A percentile compares a stretch with the other conserved stretches of the same genome.
These are phyloP conservation scores for Delia radicum DNA, from an alignment of 1,140 invertebrate species.

Conservation along the genomic window DNA sequence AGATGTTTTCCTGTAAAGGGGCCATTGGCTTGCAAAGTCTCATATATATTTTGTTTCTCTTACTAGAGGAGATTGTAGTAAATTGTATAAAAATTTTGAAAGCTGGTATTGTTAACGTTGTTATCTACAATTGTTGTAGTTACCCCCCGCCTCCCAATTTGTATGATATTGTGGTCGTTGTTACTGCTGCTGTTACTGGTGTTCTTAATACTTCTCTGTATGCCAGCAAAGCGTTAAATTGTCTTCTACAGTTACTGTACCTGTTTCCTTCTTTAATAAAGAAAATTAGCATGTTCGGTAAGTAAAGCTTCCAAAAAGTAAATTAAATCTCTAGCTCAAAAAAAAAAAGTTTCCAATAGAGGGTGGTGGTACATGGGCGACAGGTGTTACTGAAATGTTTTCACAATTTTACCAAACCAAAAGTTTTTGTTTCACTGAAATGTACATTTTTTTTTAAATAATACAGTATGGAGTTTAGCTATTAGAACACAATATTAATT, in stretches of 20 bases:
- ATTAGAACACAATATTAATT: not conserved
- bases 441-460: not conserved
- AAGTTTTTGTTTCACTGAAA: not conserved
- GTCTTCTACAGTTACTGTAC: not conserved
- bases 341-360: not conserved
- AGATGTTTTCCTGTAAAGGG: no score
- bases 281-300: not conserved
- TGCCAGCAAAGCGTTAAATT: conserved; percentile 28
- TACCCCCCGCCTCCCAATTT: not conserved
- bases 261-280: not conserved
- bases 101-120: not conserved
- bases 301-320: not conserved
- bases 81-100: not conserved
- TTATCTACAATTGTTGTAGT: not conserved
- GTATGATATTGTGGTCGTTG: not conserved
- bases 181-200: not conserved
- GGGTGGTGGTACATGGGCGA: not conserved
- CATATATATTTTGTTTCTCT: no score
- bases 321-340: not conserved
- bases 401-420: not conserved
- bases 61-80: no score
- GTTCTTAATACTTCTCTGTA: no score
- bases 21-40: no score
- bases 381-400: not conserved
- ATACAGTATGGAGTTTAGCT: not conserved